phyloP scores from a whole-genome alignment of 2,113 vertebrate genomes.

The Phainopepla nitens region DNA sequence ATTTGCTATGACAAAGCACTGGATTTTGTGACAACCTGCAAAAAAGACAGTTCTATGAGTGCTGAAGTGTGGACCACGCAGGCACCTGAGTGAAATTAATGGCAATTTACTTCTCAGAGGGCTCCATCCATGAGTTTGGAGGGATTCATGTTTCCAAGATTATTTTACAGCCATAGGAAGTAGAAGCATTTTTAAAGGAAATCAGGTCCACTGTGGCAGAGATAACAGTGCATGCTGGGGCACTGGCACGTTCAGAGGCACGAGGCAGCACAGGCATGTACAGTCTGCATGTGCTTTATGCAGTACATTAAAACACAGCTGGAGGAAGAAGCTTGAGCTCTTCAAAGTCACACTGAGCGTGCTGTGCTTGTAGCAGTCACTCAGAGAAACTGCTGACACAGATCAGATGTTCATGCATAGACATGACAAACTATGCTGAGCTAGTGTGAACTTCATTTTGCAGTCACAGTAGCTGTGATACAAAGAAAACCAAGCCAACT shows the following conservation, averaged over 20 bases:
- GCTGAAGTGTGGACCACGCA: background rate
- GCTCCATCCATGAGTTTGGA: background rate
- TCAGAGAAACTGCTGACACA: background rate
- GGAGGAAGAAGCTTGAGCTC: background rate
- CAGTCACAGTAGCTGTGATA: background rate
- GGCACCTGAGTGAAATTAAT: background rate
- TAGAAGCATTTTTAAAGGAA: background rate
- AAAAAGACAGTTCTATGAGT: background rate
- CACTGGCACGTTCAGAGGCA: background rate
- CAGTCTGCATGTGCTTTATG: fast-evolving
- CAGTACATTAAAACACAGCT: background rate
- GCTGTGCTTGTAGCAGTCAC: background rate
- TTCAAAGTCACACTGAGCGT: background rate
- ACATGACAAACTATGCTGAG: background rate
- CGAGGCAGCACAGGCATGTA: background rate
- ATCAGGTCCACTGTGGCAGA: background rate
- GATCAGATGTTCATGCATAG: background rate
- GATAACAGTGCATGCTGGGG: background rate
- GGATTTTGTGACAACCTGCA: background rate
- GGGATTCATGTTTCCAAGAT: background rate
- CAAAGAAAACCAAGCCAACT: background rate
- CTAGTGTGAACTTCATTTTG: background rate
- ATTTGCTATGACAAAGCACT: background rate
- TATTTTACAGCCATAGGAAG: background rate
- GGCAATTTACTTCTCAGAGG: background rate